Percentiles rank a stretch among this genome's conserved stretches.
Conservation (phyloP, 2,888 invertebrate species). For the Drosophila limbata region DNA sequence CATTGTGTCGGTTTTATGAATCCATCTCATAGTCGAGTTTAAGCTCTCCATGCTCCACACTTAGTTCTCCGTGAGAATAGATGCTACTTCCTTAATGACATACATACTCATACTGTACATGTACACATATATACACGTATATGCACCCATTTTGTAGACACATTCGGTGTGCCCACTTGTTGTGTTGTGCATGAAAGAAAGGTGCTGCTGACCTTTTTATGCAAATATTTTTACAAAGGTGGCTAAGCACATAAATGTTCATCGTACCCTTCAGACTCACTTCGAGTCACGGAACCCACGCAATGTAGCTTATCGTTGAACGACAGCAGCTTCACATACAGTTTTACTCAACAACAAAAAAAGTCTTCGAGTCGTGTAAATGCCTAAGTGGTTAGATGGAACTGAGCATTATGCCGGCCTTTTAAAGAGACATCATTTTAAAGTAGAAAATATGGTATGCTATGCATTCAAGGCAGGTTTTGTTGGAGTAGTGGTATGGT, state of each 20-base stretch:
- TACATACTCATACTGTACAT: conserved; percentile 1
- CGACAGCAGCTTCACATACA: conserved; percentile 8
- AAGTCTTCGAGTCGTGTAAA: conserved; percentile 28
- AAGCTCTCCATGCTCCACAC: background rate
- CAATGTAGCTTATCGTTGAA: conserved; percentile 51
- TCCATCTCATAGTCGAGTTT: background rate
- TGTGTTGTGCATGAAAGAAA: conserved; percentile 36
- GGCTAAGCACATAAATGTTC: conserved; percentile 54
- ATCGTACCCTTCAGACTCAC: conserved; percentile 13
- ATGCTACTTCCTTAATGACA: conserved; percentile 43
- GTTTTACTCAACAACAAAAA: conserved; percentile 9
- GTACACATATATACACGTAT: background rate
- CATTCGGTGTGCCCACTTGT: conserved; percentile 23
- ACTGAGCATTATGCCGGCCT: conserved; percentile 15
- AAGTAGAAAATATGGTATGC: conserved; percentile 39
- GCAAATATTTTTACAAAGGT: conserved; percentile 81
- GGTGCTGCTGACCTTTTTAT: conserved; percentile 84
- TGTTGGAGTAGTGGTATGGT: conserved; percentile 23
- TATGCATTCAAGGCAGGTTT: conserved; percentile 28
- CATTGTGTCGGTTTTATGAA: background rate
- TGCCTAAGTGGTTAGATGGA: conserved; percentile 21
- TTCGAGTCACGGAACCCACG: conserved; percentile 2
- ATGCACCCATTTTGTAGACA: conserved; percentile 12
- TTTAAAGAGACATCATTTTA: conserved; percentile 53
- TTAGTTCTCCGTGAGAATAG: conserved; percentile 25